Percentiles rank a stretch among this genome's conserved stretches.
These are phyloP conservation scores for Morphnarchus princeps DNA, from an alignment of 2,113 vertebrate genomes.

Conservation along the genomic window DNA sequence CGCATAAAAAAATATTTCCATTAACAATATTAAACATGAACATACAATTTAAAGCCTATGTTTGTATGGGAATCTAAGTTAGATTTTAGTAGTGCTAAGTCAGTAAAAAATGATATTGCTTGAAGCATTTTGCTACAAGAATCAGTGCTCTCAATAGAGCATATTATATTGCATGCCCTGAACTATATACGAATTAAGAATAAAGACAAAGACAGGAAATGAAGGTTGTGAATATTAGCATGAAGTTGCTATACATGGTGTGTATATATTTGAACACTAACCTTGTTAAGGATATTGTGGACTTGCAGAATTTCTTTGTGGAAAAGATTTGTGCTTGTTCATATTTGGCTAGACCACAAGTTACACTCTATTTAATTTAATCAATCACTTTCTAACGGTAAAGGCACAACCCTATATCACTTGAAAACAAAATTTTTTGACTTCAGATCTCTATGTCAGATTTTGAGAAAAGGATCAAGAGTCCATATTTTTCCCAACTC, in stretches of 20 bases:
- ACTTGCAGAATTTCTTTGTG: background rate
- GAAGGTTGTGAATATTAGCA: background rate
- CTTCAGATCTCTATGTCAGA: background rate
- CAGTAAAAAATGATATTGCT: background rate
- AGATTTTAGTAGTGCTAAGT: background rate
- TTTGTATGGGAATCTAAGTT: background rate
- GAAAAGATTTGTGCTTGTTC: background rate
- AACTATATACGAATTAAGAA: background rate
- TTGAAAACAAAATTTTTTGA: background rate
- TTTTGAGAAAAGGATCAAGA: background rate
- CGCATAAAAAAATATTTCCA: background rate
- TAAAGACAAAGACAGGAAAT: background rate
- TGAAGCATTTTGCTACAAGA: background rate
- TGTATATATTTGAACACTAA: background rate
- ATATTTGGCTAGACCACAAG: background rate
- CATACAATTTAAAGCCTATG: background rate
- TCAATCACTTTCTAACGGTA: background rate
- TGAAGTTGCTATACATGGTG: background rate
- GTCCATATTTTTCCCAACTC: background rate
- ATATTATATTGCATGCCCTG: background rate
- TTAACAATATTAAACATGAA: background rate
- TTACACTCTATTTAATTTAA: background rate
- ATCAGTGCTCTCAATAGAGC: background rate
- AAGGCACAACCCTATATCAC: background rate
- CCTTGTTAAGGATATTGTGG: background rate